A percentile compares a stretch with the other conserved stretches of the same genome.
Conservation (phyloP, 2,888 invertebrate genomes). For the Caenorhabditis sinica region DNA sequence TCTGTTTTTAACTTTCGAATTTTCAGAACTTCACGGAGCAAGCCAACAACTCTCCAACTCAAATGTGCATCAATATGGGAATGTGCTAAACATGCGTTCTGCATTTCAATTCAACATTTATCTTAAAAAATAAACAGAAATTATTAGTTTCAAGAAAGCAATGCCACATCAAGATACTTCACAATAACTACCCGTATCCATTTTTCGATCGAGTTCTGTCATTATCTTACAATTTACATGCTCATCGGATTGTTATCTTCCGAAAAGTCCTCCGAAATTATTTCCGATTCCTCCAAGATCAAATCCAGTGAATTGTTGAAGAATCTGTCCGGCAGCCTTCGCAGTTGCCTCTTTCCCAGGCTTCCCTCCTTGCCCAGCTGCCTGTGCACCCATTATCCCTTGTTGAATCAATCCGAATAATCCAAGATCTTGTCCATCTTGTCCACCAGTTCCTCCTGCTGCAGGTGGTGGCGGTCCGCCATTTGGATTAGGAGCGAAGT, state of each 20-base stretch:
- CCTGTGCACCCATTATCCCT: conserved; percentile 71
- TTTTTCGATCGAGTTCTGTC: conserved; percentile 32
- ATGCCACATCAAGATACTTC: conserved; percentile 39
- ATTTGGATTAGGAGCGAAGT: conserved; percentile 59
- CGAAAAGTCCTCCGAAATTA: conserved; percentile 68
- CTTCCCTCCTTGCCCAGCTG: conserved; percentile 61
- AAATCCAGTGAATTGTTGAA: conserved; percentile 75
- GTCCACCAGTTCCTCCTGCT: conserved; percentile 42
- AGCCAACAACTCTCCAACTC: conserved; percentile 47
- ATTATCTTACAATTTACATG: conserved; percentile 2
- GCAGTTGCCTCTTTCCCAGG: conserved; percentile 69
- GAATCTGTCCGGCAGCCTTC: conserved; percentile 69
- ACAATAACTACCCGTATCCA: conserved; percentile 41
- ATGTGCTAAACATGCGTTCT: conserved; percentile 32
- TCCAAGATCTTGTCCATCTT: conserved; percentile 70
- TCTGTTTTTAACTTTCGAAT: too few relatives aligned
- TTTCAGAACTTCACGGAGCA: conserved; percentile 54
- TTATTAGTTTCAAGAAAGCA: conserved; percentile 36
- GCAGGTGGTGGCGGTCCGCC: conserved; percentile 35
- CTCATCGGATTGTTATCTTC: conserved; percentile 26
- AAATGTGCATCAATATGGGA: conserved; percentile 62
- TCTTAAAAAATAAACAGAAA: conserved; percentile 10
- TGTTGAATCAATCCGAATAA: conserved; percentile 72
- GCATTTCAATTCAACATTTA: conserved; percentile 17
- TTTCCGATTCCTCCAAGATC: conserved; percentile 70